phyloP scores from a whole-genome alignment of 2,797 vertebrate species.

The Botia kubotai region DNA sequence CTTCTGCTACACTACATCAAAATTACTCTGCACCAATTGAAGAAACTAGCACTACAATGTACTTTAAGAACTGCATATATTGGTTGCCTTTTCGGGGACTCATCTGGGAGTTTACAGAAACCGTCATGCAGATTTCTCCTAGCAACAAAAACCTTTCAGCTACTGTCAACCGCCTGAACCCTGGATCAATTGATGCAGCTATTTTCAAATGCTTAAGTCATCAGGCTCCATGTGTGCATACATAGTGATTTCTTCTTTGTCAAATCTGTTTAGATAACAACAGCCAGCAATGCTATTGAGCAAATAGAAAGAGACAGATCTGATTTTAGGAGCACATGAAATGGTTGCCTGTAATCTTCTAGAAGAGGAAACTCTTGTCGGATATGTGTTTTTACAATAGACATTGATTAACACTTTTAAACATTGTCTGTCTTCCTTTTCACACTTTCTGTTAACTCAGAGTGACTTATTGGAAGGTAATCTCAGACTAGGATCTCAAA shows the following conservation, averaged over 20 bases:
- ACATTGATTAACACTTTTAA: slow-evolving; percentile 77
- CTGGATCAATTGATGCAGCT: not conserved
- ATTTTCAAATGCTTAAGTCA: slow-evolving; percentile 8
- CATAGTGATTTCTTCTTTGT: slow-evolving; percentile 4
- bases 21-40: not conserved
- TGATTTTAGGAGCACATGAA: not conserved
- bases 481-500: slow-evolving; percentile 68
- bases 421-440: slow-evolving; percentile 66
- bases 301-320: not conserved
- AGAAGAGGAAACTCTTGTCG: slow-evolving; percentile 61
- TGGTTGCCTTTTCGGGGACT: not conserved
- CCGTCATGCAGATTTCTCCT: not conserved
- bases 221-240: not conserved
- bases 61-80: slow-evolving; percentile 6
- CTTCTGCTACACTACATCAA: not conserved
- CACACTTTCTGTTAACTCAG: slow-evolving; percentile 62
- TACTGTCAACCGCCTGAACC: not conserved
- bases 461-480: slow-evolving; percentile 68
- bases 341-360: slow-evolving; percentile 21
- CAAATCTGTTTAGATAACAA: slow-evolving; percentile 13
- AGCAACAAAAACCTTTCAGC: slow-evolving; percentile 16
- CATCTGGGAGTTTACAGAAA: not conserved
- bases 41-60: not conserved
- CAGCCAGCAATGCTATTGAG: not conserved
- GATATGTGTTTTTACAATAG: slow-evolving; percentile 72